These are phyloP conservation scores for Harpagoxenus sublaevis DNA, from an alignment of 2,888 invertebrate genomes.

Conservation along the genomic window DNA sequence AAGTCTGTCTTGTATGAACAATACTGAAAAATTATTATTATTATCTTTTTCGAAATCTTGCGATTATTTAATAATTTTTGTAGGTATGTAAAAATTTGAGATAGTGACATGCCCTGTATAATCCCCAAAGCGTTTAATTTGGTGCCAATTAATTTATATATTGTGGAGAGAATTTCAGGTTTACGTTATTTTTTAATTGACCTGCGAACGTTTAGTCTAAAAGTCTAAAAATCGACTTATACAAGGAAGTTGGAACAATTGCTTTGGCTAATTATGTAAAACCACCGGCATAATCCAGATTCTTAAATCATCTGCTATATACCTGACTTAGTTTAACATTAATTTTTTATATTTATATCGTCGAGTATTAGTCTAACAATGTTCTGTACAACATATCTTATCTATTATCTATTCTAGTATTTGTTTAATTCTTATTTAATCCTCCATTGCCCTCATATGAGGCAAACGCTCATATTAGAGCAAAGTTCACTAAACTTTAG, in stretches of 20 bases:
- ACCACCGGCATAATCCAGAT: not conserved
- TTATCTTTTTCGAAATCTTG: not conserved
- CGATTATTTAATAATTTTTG: not conserved
- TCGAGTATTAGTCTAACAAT: not conserved
- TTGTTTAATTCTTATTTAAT: not conserved
- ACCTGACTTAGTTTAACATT: not conserved
- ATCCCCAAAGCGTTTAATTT: not conserved
- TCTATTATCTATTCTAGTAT: not conserved
- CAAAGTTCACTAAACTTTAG: no score
- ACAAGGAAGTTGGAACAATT: not conserved
- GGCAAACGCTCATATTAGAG: no score
- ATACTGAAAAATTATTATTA: not conserved
- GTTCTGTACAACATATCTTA: not conserved
- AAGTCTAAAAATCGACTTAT: not conserved
- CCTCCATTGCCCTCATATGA: no score
- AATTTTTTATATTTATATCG: not conserved
- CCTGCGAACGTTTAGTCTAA: not conserved
- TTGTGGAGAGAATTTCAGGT: not conserved
- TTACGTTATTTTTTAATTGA: not conserved
- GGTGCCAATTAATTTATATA: not conserved
- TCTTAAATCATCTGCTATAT: not conserved
- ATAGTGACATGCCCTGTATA: not conserved
- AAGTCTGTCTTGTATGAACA: not conserved
- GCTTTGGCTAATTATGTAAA: not conserved
- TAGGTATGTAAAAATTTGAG: not conserved